Evolutionary conservation across 2,888 invertebrate genomes (phyloP).

Genomic region (Esperia sulphurella): DNA sequence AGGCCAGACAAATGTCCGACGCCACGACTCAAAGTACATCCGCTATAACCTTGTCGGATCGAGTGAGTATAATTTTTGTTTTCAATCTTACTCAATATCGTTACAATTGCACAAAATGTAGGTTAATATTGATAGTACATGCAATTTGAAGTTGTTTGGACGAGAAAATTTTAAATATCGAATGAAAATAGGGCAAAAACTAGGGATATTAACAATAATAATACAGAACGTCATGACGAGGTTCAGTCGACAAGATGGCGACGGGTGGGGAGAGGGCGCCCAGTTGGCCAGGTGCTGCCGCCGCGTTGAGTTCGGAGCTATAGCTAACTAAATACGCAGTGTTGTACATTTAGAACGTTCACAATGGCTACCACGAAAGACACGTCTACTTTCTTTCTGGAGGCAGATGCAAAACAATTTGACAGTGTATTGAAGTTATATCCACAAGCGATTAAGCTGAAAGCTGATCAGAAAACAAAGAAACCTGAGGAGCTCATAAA

Average conservation of each 20-base stretch:
- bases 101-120: background rate
- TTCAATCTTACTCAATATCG: conserved; percentile 12
- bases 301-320: conserved; percentile 80
- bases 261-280: conserved; percentile 77
- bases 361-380: conserved; percentile 93
- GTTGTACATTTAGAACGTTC: conserved; percentile 80
- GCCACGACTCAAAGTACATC: conserved; percentile 65
- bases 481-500: conserved; percentile 96
- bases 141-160: background rate
- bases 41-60: conserved; percentile 73
- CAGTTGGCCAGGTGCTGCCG: conserved; percentile 80
- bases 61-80: conserved; percentile 70
- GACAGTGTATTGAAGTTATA: conserved; percentile 94
- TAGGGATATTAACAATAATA: conserved; percentile 60
- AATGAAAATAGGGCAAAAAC: conserved; percentile 37
- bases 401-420: conserved; percentile 92
- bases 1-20: conserved; percentile 73
- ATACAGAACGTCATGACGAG: conserved; percentile 74
- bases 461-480: conserved; percentile 94
- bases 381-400: conserved; percentile 95
- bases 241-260: conserved; percentile 74
- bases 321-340: conserved; percentile 79
- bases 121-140: background rate
- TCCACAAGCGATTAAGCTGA: conserved; percentile 93
- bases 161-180: conserved; percentile 11